phyloP scores from a whole-genome alignment of 2,797 vertebrate species.

The Vultur gryphus region DNA sequence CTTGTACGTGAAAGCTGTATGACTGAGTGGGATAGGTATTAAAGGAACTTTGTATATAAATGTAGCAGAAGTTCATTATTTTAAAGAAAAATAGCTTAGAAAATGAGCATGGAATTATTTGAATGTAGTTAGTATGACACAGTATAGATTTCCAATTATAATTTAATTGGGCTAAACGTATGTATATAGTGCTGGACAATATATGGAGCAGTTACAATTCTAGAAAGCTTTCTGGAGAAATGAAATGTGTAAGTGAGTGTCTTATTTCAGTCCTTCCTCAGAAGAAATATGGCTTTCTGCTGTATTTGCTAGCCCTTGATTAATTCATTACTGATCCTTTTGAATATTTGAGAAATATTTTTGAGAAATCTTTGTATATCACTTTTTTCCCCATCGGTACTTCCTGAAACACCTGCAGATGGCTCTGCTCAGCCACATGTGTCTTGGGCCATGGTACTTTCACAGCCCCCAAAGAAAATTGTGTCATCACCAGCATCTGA shows the following conservation, averaged over 20 bases:
- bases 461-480: conserved; percentile 78
- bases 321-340: background rate
- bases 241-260: background rate
- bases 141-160: background rate
- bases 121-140: background rate
- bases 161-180: background rate
- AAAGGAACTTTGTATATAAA: background rate
- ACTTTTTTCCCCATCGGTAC: conserved; percentile 2
- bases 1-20: background rate
- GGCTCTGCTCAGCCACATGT: conserved; percentile 49
- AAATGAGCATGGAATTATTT: background rate
- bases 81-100: background rate
- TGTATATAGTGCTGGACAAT: background rate
- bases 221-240: background rate
- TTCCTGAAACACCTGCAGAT: conserved; percentile 58
- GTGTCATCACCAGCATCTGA: conserved; percentile 43
- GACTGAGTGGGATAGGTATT: background rate
- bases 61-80: background rate
- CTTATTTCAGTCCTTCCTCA: background rate
- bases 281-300: background rate
- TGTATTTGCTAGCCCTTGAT: background rate
- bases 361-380: background rate
- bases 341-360: background rate
- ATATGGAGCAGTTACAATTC: background rate
- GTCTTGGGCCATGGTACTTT: conserved; percentile 85